These are phyloP conservation scores for Halichoerus grypus DNA, from an alignment of 2,113 vertebrate genomes.

Conservation along the genomic window DNA sequence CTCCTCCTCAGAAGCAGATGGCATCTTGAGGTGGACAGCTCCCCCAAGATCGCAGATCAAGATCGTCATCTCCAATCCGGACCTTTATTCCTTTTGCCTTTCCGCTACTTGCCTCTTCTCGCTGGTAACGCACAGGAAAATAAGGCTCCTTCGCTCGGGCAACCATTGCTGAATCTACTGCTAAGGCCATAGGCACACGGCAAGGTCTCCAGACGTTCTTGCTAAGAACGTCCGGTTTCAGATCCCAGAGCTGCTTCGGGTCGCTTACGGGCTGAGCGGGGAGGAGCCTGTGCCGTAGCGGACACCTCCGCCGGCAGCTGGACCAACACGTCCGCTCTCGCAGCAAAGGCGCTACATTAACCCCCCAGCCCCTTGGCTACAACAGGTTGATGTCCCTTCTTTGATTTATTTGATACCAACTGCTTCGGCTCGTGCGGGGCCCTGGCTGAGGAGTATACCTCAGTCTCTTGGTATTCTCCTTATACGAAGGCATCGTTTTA, in stretches of 20 bases:
- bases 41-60: not conserved
- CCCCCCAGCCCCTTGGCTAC: not conserved
- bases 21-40: not conserved
- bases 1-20: not conserved
- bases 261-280: not conserved
- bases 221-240: not conserved
- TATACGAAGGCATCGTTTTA: not conserved
- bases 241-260: not conserved
- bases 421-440: not conserved
- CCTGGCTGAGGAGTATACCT: not conserved
- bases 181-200: not conserved
- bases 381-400: not conserved
- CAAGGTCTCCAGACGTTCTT: not conserved
- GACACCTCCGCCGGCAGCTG: too few species aligned
- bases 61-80: not conserved
- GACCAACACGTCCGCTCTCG: not conserved
- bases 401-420: not conserved
- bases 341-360: not conserved
- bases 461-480: not conserved
- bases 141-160: not conserved
- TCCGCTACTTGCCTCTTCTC: not conserved
- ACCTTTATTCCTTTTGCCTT: not conserved
- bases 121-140: not conserved
- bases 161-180: not conserved
- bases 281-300: not conserved